A percentile compares a stretch with the other conserved stretches of the same genome.
Conservation (phyloP, 2,113 vertebrate genomes). For the Puffinus mauretanicus region DNA sequence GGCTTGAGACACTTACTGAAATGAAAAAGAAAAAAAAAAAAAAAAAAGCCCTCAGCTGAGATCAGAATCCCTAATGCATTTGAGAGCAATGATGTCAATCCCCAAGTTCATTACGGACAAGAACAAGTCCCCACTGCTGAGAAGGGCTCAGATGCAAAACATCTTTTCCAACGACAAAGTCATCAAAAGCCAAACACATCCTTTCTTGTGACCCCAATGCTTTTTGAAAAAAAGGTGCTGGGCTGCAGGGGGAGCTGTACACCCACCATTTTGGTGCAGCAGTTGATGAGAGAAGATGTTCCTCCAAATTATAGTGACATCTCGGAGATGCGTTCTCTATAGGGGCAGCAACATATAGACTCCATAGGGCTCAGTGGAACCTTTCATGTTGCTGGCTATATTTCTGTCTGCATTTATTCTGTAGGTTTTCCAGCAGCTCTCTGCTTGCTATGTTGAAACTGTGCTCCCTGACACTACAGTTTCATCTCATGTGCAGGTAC, state of each 20-base stretch:
- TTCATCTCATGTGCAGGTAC: neutral
- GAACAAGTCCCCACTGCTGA: neutral
- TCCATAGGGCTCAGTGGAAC: neutral
- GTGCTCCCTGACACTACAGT: neutral
- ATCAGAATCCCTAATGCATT: neutral
- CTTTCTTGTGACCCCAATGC: neutral
- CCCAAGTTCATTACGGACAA: neutral
- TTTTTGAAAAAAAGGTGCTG: neutral
- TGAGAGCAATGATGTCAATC: neutral
- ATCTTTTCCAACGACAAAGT: neutral
- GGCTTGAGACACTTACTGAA: neutral
- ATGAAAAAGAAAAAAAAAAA: neutral
- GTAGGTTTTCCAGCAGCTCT: neutral
- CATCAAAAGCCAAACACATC: neutral
- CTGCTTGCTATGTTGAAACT: neutral
- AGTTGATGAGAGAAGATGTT: neutral
- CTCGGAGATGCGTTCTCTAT: neutral
- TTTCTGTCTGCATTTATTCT: neutral
- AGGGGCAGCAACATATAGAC: neutral
- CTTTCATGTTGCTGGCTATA: neutral
- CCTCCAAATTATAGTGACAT: neutral
- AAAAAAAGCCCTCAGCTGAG: neutral
- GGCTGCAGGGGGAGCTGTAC: constrained; percentile 25
- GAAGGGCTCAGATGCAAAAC: neutral
- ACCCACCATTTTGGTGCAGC: neutral